A percentile compares a stretch with the other conserved stretches of the same genome.
These are phyloP conservation scores for Ypsolopha scabrella DNA, from an alignment of 2,888 invertebrate species.

Conservation along the genomic window DNA sequence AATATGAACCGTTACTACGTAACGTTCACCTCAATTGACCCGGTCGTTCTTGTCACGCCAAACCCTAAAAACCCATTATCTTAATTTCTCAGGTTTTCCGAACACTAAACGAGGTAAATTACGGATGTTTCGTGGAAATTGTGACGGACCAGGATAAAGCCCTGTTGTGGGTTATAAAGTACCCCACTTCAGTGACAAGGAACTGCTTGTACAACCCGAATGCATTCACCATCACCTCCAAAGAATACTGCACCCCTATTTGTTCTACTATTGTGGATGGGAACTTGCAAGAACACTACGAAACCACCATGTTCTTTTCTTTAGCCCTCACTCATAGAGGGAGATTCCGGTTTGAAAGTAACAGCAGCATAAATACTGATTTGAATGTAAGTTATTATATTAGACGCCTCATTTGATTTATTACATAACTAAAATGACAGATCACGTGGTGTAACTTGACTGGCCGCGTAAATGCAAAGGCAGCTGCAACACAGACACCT, in stretches of 20 bases:
- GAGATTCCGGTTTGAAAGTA: slow-evolving; percentile 42
- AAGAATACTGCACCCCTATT: slow-evolving; percentile 28
- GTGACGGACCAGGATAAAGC: slow-evolving; percentile 20
- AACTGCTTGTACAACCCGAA: slow-evolving; percentile 36
- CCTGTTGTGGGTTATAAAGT: slow-evolving; percentile 39
- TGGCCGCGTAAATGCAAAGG: too few species aligned
- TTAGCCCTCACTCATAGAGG: slow-evolving; percentile 11
- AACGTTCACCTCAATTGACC: too few species aligned
- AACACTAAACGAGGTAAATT: slow-evolving; percentile 37
- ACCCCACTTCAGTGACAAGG: slow-evolving; percentile 27
- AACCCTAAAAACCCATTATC: slow-evolving; percentile 3
- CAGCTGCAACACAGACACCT: too few species aligned
- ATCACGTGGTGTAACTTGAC: too few species aligned
- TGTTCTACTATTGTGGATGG: slow-evolving; percentile 9
- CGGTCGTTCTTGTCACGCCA: too few species aligned
- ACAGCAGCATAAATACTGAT: slow-evolving; percentile 50
- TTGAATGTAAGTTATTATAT: slow-evolving; percentile 36
- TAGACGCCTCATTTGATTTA: too few species aligned
- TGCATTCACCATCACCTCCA: slow-evolving; percentile 36
- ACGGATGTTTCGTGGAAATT: slow-evolving; percentile 43
- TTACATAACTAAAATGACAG: too few species aligned
- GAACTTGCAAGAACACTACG: too few species aligned
- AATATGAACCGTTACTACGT: too few species aligned
- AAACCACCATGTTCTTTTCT: too few species aligned
- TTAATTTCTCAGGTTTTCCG: slow-evolving; percentile 33